Evolutionary conservation across 2,888 invertebrate species (phyloP), one percentile per base, ranked within the genome.

Genomic region (Acleris sparsana): DNA sequence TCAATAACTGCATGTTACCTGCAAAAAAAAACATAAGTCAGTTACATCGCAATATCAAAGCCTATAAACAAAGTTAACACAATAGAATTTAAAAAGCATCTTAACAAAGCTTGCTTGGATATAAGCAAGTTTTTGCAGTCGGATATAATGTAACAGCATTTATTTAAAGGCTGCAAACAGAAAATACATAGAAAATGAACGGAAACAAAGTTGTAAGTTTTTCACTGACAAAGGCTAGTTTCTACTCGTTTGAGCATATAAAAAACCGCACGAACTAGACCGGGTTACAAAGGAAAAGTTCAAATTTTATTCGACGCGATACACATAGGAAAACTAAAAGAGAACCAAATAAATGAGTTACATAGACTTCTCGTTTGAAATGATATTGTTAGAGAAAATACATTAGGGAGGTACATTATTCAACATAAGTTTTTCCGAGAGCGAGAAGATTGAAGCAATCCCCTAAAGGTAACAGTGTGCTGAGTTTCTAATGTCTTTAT

Each of bases 171-270:
- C 52, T n/a, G 29, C 22, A 17, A 46, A 58, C 17, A 46, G 3
- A 53, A 46, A 33, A 17, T 18, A 49, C 48, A 16, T 49, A 39
- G 39, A 16, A 59, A 39, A 53, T 60, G 25, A 55, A 60, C 49
- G 18, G 59, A 64, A 55, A 55, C 60, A 60, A 60, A 55, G 59
- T 22, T 16, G 5, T 3, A n/a, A 48, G 46, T 33, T 29, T 44
- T 57, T 48, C 20, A 39, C 22, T 33, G 48, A 64, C 59, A 59
- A 64, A 53, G 53, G 49, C 39, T 16, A 53, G 59, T 64, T n/a
- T 49, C 59, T 59, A 52, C 46, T 25, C 51, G 18, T 63, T 55
- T 49, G 48, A 39, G 18, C 39, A 25, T 51, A 20, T 49, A 63
- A 63, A 58, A 63, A 53, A 20, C 17, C 16, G 43, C 39, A 39